A percentile compares a stretch with the other conserved stretches of the same genome.
These are phyloP conservation scores for Acanthis flammea DNA, from an alignment of 2,797 vertebrate species.

Conservation along the genomic window DNA sequence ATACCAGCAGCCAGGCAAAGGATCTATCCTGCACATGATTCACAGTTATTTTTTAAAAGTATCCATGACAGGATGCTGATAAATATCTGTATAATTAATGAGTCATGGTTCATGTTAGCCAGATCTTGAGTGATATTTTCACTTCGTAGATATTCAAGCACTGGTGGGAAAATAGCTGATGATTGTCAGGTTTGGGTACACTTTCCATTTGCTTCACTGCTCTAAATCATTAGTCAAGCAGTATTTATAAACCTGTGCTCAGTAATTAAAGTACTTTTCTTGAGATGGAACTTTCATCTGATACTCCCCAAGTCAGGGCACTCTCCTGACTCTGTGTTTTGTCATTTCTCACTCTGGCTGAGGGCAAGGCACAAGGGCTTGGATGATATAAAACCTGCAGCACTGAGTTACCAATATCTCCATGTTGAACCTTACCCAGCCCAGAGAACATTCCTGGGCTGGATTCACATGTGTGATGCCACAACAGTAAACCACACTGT, in stretches of 20 bases:
- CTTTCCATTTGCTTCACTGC: background rate
- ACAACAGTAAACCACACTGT: background rate
- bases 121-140: background rate
- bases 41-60: background rate
- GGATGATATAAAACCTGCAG: background rate
- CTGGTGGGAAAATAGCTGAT: slow-evolving; percentile 12
- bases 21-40: background rate
- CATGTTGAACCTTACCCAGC: accelerated
- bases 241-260: background rate
- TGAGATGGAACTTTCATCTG: background rate
- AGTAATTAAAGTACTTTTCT: background rate
- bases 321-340: background rate
- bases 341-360: background rate
- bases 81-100: slow-evolving; percentile 44
- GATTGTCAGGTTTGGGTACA: slow-evolving; percentile 13
- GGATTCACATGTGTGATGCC: background rate
- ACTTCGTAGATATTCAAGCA: background rate
- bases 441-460: background rate
- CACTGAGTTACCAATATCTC: background rate
- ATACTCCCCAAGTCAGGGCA: background rate
- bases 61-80: slow-evolving; percentile 39
- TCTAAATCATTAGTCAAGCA: slow-evolving; percentile 35
- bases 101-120: background rate
- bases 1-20: background rate
- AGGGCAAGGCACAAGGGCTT: background rate